These are phyloP conservation scores for Acanthosepion lycidas DNA, from an alignment of 2,888 invertebrate genomes.

Conservation along the genomic window DNA sequence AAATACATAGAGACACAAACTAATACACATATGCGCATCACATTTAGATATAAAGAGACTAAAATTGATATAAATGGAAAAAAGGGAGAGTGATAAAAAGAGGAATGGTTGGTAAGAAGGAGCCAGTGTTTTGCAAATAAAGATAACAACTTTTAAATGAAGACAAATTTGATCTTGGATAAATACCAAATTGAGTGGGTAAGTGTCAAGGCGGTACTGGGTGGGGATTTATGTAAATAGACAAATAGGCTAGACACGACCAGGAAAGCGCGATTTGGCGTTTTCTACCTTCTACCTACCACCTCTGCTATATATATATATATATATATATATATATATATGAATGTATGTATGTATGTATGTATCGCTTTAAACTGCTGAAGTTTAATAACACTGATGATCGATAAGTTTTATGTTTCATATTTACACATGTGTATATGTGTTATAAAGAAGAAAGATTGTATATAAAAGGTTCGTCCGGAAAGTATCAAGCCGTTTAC, in stretches of 20 bases:
- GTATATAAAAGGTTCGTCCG: not conserved
- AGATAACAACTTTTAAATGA: not conserved
- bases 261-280: not conserved
- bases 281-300: not conserved
- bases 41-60: not conserved
- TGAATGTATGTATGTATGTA: not conserved
- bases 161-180: constrained; percentile 33
- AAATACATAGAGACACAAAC: no score
- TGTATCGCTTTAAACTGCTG: not conserved
- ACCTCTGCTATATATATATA: not conserved
- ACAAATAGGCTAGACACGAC: not conserved
- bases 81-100: not conserved
- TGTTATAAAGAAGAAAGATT: not conserved
- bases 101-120: not conserved
- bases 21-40: not conserved
- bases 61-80: not conserved
- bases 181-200: not conserved
- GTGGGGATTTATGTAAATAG: not conserved
- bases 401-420: no score
- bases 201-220: not conserved
- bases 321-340: not conserved
- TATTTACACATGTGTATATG: no score
- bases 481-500: no score
- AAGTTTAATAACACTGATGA: no score
- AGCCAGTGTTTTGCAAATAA: not conserved